phyloP scores from a whole-genome alignment of 2,888 invertebrate genomes.

The Euspilapteryx auroguttella region DNA sequence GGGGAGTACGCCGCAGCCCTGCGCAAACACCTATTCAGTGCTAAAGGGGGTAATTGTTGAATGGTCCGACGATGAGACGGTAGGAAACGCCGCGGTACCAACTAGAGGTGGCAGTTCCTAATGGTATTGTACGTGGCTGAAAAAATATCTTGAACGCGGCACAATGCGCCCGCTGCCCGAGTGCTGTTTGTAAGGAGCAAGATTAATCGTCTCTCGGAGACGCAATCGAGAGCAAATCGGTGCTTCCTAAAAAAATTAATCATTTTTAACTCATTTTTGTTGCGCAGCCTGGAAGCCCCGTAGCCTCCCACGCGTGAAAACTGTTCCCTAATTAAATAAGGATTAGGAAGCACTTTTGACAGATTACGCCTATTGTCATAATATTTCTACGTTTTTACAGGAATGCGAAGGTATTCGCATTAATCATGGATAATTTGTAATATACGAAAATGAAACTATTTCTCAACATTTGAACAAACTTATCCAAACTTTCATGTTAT shows the following conservation, averaged over 20 bases:
- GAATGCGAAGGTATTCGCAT: too few species aligned
- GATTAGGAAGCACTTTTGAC: conserved; percentile 51
- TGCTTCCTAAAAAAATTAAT: conserved; percentile 49
- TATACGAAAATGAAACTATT: too few species aligned
- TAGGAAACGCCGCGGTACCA: conserved; percentile 35
- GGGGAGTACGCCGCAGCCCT: conserved; percentile 50
- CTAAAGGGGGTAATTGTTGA: conserved; percentile 27
- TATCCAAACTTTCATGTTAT: too few species aligned
- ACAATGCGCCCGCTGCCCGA: conserved; percentile 25
- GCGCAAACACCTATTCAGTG: conserved; percentile 56
- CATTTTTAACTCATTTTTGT: conserved; percentile 56
- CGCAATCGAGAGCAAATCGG: conserved; percentile 30
- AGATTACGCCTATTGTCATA: conserved; percentile 39
- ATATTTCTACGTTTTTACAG: conserved; percentile 20
- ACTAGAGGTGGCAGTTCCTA: conserved; percentile 56
- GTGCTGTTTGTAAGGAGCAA: conserved; percentile 39
- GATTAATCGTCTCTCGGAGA: conserved; percentile 50
- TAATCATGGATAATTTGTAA: too few species aligned
- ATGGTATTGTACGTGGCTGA: conserved; percentile 54
- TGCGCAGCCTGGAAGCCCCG: conserved; percentile 23
- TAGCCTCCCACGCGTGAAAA: conserved; percentile 41
- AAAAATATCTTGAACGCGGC: conserved; percentile 47
- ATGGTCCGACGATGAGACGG: conserved; percentile 40
- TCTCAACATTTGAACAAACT: too few species aligned
- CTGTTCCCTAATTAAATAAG: conserved; percentile 51